These are phyloP conservation scores for Hippocampus kuda DNA, from an alignment of 2,797 vertebrate species.

Conservation along the genomic window DNA sequence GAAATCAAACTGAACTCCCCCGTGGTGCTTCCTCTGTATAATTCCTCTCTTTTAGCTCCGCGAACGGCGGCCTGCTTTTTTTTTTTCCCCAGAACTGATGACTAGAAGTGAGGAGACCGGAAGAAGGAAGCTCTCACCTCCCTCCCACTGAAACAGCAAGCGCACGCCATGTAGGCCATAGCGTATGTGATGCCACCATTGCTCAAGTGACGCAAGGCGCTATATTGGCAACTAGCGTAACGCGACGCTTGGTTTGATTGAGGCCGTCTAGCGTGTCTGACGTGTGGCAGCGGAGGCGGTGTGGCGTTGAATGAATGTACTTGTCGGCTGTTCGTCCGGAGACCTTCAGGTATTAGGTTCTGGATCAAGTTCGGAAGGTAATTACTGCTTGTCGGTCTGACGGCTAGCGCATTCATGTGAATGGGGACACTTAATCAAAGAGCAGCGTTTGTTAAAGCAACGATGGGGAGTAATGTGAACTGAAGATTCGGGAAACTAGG, in stretches of 20 bases:
- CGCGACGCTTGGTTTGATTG: conserved; percentile 33
- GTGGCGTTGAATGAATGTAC: conserved; percentile 48
- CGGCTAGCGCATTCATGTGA: not conserved
- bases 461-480: not conserved
- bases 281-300: conserved; percentile 30
- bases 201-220: conserved; percentile 23
- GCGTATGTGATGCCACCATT: not conserved
- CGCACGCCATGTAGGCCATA: not conserved
- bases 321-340: conserved; percentile 29
- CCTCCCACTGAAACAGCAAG: conserved; percentile 25
- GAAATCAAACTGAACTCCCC: conserved; percentile 38
- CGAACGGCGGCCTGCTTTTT: not conserved
- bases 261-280: conserved; percentile 20
- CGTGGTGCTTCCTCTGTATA: conserved; percentile 22
- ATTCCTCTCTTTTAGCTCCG: not conserved
- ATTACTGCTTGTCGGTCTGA: conserved; percentile 45
- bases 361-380: conserved; percentile 47
- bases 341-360: conserved; percentile 47
- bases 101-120: conserved; percentile 7
- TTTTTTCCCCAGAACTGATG: not conserved
- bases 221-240: conserved; percentile 27
- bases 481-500: not conserved
- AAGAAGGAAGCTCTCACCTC: conserved; percentile 11
- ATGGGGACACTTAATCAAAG: not conserved
- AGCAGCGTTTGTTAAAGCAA: not conserved